Evolutionary conservation across 2,113 vertebrate genomes (phyloP), one percentile per base, ranked within the genome.

Genomic region (Neogobius melanostomus): DNA sequence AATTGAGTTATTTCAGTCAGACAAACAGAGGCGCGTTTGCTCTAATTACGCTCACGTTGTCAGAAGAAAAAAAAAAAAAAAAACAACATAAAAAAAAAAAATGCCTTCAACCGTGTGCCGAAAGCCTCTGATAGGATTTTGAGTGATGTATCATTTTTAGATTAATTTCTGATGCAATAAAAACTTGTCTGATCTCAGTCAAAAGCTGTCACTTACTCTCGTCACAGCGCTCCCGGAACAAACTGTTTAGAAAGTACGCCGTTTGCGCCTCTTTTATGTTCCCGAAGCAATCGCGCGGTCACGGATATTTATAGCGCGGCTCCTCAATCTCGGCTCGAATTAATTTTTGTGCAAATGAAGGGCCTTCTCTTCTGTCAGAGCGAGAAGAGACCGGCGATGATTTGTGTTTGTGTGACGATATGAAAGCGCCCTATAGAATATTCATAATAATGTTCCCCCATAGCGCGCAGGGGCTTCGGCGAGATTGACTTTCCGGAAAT

Each of bases 1-100:
- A 56, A 56, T 56, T 56, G 53, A 56, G 53, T 56, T 56, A 56
- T 56, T 56, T 56, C 53, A 56, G 53, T 56, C 53, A 56, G 53
- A 56, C 53, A 56, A 56, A 56, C 53, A 16, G 17, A 53, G 53
- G 9, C 17, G 53, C 53, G 53, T 56, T 56, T 56, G 53, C 17
- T 56, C 53, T 56, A 56, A 56, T 56, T 56, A 56, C 53, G 53
- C 17, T 11, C 9, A 21, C 7, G 53, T 56, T 56, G 53, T 56
- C 53, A 56, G 53, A 10, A 7, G 12, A 28, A 11, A 28, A 50
- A 14, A 11, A 50, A 50, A 50, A 6, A 14, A 12, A 36, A 36
- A 36, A 36, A 36, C 1, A 36, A 1, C 1, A 36, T 36, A 0
- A 36, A 36, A 36, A 36, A 14, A 11, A 50, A 50, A 50, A 6